These are phyloP conservation scores for Drosophila flavopinicola DNA, from an alignment of 2,888 invertebrate species.

Conservation along the genomic window DNA sequence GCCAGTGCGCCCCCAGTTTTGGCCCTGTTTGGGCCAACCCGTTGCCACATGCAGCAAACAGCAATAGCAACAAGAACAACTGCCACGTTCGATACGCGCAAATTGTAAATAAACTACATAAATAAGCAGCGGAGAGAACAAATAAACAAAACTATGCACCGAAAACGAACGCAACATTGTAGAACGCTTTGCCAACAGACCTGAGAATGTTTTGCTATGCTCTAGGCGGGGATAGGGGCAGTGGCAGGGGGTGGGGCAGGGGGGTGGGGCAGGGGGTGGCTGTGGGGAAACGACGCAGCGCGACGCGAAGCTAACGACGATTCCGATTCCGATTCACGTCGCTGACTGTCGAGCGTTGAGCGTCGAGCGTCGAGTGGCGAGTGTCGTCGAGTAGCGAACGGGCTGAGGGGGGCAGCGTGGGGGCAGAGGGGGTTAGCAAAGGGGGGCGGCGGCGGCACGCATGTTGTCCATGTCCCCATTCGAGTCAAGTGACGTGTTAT, in stretches of 20 bases:
- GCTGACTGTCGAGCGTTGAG: slow-evolving; percentile 24
- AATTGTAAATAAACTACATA: slow-evolving; percentile 64
- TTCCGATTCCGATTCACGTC: slow-evolving; percentile 53
- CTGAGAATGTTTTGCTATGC: slow-evolving; percentile 24
- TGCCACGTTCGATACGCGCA: slow-evolving; percentile 62
- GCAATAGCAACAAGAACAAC: slow-evolving; percentile 19
- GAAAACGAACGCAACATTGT: slow-evolving; percentile 37
- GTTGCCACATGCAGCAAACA: slow-evolving; percentile 63
- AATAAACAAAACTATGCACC: slow-evolving; percentile 22
- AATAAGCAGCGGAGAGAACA: slow-evolving; percentile 34
- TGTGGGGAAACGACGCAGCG: slow-evolving; percentile 30
- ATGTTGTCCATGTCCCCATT: slow-evolving; percentile 84
- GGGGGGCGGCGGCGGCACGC: slow-evolving; percentile 56
- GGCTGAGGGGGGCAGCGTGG: not conserved
- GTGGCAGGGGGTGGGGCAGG: no score
- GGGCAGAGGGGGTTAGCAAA: slow-evolving; percentile 24
- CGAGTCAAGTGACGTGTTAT: slow-evolving; percentile 84
- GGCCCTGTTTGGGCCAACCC: slow-evolving; percentile 46
- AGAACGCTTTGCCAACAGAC: slow-evolving; percentile 35
- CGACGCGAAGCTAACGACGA: slow-evolving; percentile 53
- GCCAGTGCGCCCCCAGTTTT: slow-evolving; percentile 29
- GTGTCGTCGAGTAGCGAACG: slow-evolving; percentile 19
- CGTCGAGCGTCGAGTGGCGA: slow-evolving; percentile 28
- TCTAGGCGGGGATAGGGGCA: not conserved
- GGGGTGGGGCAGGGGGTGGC: slow-evolving; percentile 3